phyloP scores from a whole-genome alignment of 2,888 invertebrate genomes.

The Epirrhoe tristata region DNA sequence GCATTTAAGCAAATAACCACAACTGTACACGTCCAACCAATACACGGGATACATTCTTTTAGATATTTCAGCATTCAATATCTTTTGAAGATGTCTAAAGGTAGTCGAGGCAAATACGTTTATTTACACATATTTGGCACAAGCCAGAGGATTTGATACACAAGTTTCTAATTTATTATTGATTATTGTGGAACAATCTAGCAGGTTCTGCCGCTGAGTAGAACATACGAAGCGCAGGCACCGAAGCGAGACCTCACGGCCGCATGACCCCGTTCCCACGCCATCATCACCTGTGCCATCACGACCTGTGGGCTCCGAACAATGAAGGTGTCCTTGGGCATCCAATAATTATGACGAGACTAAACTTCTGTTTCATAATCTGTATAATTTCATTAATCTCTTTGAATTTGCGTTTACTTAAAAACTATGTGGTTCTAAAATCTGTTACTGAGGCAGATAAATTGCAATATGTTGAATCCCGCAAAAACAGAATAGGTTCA shows the following conservation, averaged over 20 bases:
- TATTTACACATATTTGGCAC: no score
- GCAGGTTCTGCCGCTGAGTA: slow-evolving; percentile 26
- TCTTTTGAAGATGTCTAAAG: no score
- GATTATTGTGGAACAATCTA: slow-evolving; percentile 17
- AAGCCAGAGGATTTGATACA: neutral
- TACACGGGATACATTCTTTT: no score
- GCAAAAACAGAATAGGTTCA: neutral
- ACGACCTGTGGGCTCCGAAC: slow-evolving; percentile 57
- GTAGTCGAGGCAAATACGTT: no score
- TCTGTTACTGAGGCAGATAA: no score
- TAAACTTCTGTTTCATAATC: slow-evolving; percentile 17
- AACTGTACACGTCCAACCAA: no score
- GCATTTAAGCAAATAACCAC: no score
- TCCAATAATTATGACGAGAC: slow-evolving; percentile 20
- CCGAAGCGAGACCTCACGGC: slow-evolving; percentile 75
- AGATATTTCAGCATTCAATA: no score
- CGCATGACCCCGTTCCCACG: slow-evolving; percentile 83
- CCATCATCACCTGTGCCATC: slow-evolving; percentile 53
- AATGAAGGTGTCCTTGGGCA: slow-evolving; percentile 59
- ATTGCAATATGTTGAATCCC: neutral
- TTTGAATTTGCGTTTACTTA: neutral
- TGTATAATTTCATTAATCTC: neutral
- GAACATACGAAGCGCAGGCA: slow-evolving; percentile 58
- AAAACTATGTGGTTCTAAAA: neutral
- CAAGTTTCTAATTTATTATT: neutral